Conservation (phyloP, 2,888 invertebrate genomes). For the Leucophenga maculata region DNA sequence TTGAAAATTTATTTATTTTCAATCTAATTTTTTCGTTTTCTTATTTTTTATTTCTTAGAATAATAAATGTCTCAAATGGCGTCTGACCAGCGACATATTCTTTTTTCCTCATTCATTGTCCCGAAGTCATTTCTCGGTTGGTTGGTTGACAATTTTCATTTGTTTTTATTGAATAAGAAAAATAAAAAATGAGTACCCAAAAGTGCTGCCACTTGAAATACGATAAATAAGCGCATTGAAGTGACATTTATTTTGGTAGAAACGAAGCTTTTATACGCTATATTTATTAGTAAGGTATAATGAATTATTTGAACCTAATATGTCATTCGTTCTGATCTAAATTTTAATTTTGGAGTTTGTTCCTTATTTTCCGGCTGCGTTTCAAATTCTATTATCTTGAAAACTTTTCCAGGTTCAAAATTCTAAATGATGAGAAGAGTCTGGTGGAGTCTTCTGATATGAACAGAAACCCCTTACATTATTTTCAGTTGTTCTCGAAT, state of each 20-base stretch:
- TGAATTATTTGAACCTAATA: no score
- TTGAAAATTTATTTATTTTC: conserved; percentile 28
- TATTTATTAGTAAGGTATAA: no score
- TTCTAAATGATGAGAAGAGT: no score
- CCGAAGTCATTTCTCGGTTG: conserved; percentile 46
- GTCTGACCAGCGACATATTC: not conserved
- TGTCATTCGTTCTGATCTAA: no score
- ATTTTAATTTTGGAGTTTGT: no score
- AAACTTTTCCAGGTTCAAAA: no score
- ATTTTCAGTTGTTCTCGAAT: no score
- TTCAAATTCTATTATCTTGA: no score
- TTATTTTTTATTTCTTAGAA: conserved; percentile 7
- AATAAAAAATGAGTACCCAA: not conserved
- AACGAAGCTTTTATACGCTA: not conserved
- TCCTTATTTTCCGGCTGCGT: no score
- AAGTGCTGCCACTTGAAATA: no score
- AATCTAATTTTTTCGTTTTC: conserved; percentile 34
- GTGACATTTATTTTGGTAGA: not conserved
- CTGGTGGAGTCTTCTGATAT: no score
- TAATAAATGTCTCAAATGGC: not conserved
- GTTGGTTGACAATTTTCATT: conserved; percentile 55
- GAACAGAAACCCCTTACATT: no score
- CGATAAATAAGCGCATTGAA: not conserved
- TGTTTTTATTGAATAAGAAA: conserved; percentile 10
- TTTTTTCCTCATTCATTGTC: not conserved